These are phyloP conservation scores for Perca fluviatilis DNA, from an alignment of 2,113 vertebrate genomes.

Conservation along the genomic window DNA sequence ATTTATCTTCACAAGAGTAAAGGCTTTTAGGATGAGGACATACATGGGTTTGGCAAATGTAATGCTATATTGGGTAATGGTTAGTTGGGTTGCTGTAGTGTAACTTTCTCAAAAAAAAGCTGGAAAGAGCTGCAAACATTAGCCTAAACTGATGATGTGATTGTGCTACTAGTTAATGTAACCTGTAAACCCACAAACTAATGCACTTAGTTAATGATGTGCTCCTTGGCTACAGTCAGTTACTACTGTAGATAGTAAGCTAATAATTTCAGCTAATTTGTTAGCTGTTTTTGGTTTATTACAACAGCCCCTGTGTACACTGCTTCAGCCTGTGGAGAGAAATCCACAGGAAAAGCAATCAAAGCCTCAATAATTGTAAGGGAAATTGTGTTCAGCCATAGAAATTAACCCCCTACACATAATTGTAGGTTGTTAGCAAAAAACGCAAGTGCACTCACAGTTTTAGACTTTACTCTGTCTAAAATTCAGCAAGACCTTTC, in stretches of 20 bases:
- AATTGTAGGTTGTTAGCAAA: too few species aligned
- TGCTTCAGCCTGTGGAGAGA: too few species aligned
- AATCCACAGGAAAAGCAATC: too few species aligned
- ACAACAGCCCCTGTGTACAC: too few species aligned
- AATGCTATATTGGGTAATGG: neutral
- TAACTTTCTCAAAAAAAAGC: neutral
- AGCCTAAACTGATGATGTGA: neutral
- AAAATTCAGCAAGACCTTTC: conserved; percentile 22
- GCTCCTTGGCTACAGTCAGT: neutral
- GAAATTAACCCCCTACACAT: too few species aligned
- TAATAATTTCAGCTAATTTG: neutral
- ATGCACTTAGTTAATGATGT: neutral
- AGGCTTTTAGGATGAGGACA: neutral
- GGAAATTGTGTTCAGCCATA: too few species aligned
- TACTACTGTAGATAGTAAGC: neutral
- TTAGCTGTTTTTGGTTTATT: too few species aligned
- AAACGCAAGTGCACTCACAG: conserved; percentile 7
- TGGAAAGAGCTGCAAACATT: neutral
- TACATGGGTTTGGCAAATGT: neutral
- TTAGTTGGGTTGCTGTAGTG: neutral
- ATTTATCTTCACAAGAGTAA: neutral
- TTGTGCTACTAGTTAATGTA: neutral
- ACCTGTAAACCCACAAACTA: neutral
- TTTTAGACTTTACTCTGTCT: neutral
- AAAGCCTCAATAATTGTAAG: too few species aligned